Evolutionary conservation across 2,888 invertebrate genomes (phyloP).

Genomic region (Sminthurides aquaticus): DNA sequence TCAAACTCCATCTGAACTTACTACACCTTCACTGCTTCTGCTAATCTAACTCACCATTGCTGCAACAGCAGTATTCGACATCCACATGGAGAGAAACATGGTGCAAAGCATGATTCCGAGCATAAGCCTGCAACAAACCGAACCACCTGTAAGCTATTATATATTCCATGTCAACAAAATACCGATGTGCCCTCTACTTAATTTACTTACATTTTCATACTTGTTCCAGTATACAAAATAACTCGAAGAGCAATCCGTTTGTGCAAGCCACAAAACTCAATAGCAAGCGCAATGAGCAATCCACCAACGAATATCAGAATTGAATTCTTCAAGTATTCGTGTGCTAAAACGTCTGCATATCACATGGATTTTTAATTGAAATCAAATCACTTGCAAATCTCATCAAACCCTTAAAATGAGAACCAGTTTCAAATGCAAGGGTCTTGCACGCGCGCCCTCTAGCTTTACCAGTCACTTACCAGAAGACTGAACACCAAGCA

Average conservation of each 20-base stretch:
- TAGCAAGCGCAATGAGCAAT: conserved; percentile 51
- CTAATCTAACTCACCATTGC: conserved; percentile 45
- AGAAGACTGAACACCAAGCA: conserved; percentile 44
- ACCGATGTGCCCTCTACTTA: neutral
- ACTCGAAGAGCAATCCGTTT: conserved; percentile 51
- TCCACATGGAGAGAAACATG: conserved; percentile 52
- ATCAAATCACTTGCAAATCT: neutral
- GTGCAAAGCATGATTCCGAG: conserved; percentile 49
- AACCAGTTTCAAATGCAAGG: conserved; percentile 3
- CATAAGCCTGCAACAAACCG: conserved; percentile 43
- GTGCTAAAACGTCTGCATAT: conserved; percentile 31
- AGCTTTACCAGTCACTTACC: conserved; percentile 13
- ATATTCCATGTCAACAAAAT: neutral
- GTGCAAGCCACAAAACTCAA: conserved; percentile 51
- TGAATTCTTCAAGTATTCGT: conserved; percentile 43
- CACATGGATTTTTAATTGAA: neutral
- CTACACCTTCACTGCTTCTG: too few relatives aligned
- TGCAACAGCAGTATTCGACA: conserved; percentile 51
- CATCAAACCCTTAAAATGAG: too few relatives aligned
- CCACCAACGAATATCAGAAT: conserved; percentile 47
- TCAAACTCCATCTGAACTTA: too few relatives aligned
- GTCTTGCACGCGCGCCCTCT: neutral
- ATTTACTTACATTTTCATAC: conserved; percentile 26
- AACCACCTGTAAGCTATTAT: neutral
- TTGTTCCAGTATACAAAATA: conserved; percentile 45